These are phyloP conservation scores for Temnothorax curvispinosus DNA, from an alignment of 1,140 invertebrate genomes.

Conservation along the genomic window DNA sequence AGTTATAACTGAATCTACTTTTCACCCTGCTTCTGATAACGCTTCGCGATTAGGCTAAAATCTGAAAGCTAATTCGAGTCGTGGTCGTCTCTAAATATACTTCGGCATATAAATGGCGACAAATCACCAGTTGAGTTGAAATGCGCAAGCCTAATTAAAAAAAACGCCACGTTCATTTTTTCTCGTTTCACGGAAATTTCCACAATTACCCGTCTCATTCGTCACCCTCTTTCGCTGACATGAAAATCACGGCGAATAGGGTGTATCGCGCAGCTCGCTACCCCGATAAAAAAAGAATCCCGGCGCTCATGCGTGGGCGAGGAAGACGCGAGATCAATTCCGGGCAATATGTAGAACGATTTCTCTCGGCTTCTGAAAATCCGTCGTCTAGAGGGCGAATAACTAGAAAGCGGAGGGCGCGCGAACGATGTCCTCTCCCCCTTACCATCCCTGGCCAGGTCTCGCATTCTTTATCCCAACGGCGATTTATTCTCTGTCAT, in stretches of 20 bases:
- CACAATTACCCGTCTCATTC: conserved; percentile 66
- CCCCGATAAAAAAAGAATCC: conserved; percentile 21
- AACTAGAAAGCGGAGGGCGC: conserved; percentile 53
- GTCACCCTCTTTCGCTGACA: conserved; percentile 56
- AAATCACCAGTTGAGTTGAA: conserved; percentile 6
- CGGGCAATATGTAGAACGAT: conserved; percentile 80
- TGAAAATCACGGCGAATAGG: conserved; percentile 33
- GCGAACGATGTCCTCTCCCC: conserved; percentile 6
- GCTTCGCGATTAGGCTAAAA: background rate
- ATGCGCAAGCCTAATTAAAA: conserved; percentile 46
- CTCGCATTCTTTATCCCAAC: conserved; percentile 76
- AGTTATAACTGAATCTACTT: background rate
- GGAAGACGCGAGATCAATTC: conserved; percentile 76
- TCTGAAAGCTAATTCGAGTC: background rate
- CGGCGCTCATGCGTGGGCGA: background rate
- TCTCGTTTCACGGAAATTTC: conserved; percentile 67
- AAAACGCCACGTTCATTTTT: conserved; percentile 13
- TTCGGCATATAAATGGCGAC: conserved; percentile 5
- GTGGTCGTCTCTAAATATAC: conserved; percentile 40
- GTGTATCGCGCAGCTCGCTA: conserved; percentile 6
- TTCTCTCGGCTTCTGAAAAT: conserved; percentile 75
- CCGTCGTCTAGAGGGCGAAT: conserved; percentile 62
- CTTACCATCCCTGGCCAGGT: conserved; percentile 20
- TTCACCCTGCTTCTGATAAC: conserved; percentile 7
- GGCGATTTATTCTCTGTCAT: conserved; percentile 81